Base-by-base conservation (phyloP, 2,797 vertebrate genomes). In the Eremophila alpestris region DNA sequence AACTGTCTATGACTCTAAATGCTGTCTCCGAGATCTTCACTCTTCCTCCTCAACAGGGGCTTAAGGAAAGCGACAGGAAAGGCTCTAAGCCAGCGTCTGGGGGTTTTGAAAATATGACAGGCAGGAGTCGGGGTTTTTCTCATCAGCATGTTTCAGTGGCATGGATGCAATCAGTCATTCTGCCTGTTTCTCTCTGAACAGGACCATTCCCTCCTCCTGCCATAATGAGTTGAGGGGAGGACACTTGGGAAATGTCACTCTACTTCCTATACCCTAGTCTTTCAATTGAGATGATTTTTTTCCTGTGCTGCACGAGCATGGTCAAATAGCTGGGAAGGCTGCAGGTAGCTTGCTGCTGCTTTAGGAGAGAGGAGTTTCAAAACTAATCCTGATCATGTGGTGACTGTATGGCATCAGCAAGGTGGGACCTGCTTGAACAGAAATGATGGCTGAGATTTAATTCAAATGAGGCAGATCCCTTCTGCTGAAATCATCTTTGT, bases 1-100 rank as follows among this genome's bases (percentile, higher is more conserved):
- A 97, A 97, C 86, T 63, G 90, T 77, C 89, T 93, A 34, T 94
- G 95, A 94, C 95, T 97, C 88, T 97, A 97, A 97, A 96, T 58
- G 71, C 76, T 94, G 85, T 93, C 96, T 97, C 64, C 0, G 5
- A 97, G 91, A 96, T 95, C 93, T 92, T 96, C 92, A 83, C 81
- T 97, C 90, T 96, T 96, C 36, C 30, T 96, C 80, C 90, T 97
- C 93, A 95, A 84, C 49, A 93, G 91, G 96, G 92, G 91, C 91
- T 98, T 97, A 97, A 96, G 90, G 58, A 94, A 95, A 97, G 76
- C 22, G 65, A 94, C 94, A 97, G 94, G 79, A 81, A 92, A 92
- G 89, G 83, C 92, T 97, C 82, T 84, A 89, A 96, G 90, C 75
- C 93, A 94, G 74, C 1, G 11, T 83, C 87, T 95, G 41, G 82